phyloP scores from a whole-genome alignment of 37 sponge, comb jelly and placozoan genomes.

The Diacarnus erythraeanus region DNA sequence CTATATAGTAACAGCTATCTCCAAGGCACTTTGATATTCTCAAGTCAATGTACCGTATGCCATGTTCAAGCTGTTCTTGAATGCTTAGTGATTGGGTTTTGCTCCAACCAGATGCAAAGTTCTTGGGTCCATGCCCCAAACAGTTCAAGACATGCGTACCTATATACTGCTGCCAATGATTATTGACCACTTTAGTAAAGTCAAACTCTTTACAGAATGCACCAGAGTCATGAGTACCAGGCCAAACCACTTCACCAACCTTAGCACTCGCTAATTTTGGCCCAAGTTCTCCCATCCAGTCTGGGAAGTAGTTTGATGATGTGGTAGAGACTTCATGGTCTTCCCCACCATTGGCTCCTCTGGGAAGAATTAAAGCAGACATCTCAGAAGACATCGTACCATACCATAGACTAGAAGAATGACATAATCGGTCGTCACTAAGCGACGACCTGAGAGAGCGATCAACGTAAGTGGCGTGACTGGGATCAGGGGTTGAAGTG shows the following conservation, averaged over 20 bases:
- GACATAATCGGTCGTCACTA: too few relatives aligned
- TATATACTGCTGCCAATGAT: background rate
- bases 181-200: conserved; percentile 5
- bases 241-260: conserved; percentile 11
- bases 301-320: background rate
- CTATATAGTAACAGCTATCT: conserved; percentile 13
- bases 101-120: conserved; percentile 4
- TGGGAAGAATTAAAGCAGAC: too few relatives aligned
- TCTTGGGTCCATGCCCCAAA: background rate
- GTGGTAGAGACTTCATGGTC: background rate
- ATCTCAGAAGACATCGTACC: too few relatives aligned
- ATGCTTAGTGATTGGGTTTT: conserved; percentile 2
- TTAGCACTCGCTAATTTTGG: background rate
- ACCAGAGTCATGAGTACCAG: conserved; percentile 23
- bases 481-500: background rate
- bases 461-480: too few relatives aligned
- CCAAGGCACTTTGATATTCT: conserved; percentile 15
- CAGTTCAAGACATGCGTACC: conserved; percentile 16
- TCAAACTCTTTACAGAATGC: conserved; percentile 18
- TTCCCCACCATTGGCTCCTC: too few relatives aligned
- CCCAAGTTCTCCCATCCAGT: conserved; percentile 7
- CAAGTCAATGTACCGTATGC: conserved; percentile 10
- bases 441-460: too few relatives aligned
- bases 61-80: conserved; percentile 14
- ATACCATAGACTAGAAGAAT: too few relatives aligned